Evolutionary conservation across 2,888 invertebrate species (phyloP).

Genomic region (Artemia sinica): DNA sequence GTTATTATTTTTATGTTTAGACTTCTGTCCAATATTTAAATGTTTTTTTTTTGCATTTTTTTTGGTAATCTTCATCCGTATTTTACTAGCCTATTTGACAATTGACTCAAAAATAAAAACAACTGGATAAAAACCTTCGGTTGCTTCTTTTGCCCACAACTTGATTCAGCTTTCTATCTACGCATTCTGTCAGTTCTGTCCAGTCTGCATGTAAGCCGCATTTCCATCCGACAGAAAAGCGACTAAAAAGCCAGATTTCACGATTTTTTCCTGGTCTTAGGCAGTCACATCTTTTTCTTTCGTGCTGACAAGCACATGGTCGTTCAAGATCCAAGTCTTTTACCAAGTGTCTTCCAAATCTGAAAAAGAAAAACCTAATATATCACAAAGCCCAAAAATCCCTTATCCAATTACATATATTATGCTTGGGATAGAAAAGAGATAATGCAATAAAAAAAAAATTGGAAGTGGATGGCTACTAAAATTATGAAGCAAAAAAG

Average conservation of each 20-base stretch:
- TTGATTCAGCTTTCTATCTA: constrained; percentile 73
- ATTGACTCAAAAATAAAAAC: too few species aligned
- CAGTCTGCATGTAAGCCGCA: constrained; percentile 97
- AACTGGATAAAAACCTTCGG: constrained; percentile 35
- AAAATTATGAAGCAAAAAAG: too few species aligned
- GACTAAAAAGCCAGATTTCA: constrained; percentile 91
- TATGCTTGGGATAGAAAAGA: too few species aligned
- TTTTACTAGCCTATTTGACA: too few species aligned
- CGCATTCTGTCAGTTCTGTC: constrained; percentile 86
- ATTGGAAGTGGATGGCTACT: too few species aligned
- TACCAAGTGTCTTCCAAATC: constrained; percentile 89
- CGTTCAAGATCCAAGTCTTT: constrained; percentile 78
- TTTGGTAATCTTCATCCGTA: too few species aligned
- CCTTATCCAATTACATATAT: too few species aligned
- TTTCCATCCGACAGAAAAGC: constrained; percentile 93
- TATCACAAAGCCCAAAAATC: too few species aligned
- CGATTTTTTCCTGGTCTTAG: constrained; percentile 51
- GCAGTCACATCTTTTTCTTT: constrained; percentile 74
- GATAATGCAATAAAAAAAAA: too few species aligned
- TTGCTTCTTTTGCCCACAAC: constrained; percentile 65
- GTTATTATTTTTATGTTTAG: too few species aligned
- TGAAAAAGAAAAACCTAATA: constrained; percentile 21
- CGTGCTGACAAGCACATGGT: constrained; percentile 80
- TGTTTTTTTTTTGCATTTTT: too few species aligned
- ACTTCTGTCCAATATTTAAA: too few species aligned